A percentile compares a stretch with the other conserved stretches of the same genome.
Conservation (phyloP, 2,797 vertebrate genomes). For the Microctenopoma stevenorrisi region DNA sequence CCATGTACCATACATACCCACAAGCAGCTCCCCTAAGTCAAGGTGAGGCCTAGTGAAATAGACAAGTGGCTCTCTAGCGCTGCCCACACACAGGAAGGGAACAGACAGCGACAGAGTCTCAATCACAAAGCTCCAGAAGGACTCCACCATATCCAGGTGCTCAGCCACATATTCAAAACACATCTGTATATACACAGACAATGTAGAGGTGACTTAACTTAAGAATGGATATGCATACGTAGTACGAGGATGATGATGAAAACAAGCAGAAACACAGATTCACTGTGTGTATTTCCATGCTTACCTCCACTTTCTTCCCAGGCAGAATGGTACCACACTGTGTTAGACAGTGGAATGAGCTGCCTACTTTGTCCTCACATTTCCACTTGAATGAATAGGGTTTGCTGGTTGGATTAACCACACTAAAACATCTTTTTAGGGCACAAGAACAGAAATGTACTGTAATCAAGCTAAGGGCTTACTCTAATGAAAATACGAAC, state of each 20-base stretch:
- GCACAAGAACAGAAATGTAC: conserved; percentile 7
- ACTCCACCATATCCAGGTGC: conserved; percentile 85
- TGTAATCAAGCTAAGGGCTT: background rate
- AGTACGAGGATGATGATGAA: background rate
- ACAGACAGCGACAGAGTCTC: conserved; percentile 83
- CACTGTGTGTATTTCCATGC: conserved; percentile 20
- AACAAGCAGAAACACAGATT: background rate
- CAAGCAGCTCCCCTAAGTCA: conserved; percentile 84
- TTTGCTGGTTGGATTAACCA: conserved; percentile 88
- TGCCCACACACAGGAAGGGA: conserved; percentile 90
- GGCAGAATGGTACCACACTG: conserved; percentile 82
- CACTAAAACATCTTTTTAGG: conserved; percentile 83
- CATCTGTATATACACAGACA: conserved; percentile 74
- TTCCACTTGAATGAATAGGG: conserved; percentile 88
- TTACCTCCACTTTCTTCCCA: conserved; percentile 88
- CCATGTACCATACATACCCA: conserved; percentile 80
- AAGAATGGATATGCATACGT: background rate
- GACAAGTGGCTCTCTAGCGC: conserved; percentile 82
- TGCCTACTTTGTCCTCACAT: conserved; percentile 78
- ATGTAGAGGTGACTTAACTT: background rate
- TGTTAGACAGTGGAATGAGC: conserved; percentile 86
- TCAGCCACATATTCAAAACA: conserved; percentile 86
- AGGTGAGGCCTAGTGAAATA: conserved; percentile 86
- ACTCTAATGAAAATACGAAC: background rate
- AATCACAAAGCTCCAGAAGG: conserved; percentile 89